These are phyloP conservation scores for Oryzias melastigma DNA, from an alignment of 2,113 vertebrate genomes.

Conservation along the genomic window DNA sequence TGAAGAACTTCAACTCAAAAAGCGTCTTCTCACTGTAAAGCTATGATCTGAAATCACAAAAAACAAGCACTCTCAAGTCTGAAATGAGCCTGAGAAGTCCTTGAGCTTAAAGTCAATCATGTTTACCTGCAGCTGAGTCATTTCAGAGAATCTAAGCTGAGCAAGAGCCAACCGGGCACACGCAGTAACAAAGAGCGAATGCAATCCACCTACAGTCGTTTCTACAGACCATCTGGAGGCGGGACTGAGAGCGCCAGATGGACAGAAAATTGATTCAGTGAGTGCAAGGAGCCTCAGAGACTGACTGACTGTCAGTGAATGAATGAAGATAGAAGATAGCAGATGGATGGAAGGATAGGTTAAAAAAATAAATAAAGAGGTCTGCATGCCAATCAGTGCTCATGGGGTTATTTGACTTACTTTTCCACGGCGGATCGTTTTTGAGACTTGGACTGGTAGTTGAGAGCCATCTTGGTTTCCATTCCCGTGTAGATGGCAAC, in stretches of 20 bases:
- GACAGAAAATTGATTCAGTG: slow-evolving; percentile 32
- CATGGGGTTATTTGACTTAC: slow-evolving; percentile 70
- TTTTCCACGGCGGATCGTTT: slow-evolving; percentile 99
- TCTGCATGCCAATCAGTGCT: not conserved
- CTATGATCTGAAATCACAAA: too few species aligned
- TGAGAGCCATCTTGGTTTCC: slow-evolving; percentile 99
- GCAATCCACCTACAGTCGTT: slow-evolving; percentile 40
- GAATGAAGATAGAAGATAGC: slow-evolving; percentile 18
- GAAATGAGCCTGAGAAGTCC: too few species aligned
- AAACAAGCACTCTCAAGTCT: too few species aligned
- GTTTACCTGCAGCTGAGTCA: slow-evolving; percentile 6
- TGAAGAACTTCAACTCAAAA: too few species aligned
- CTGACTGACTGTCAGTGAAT: slow-evolving; percentile 1
- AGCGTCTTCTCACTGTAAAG: too few species aligned
- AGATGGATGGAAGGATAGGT: slow-evolving; percentile 6
- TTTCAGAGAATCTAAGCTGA: slow-evolving; percentile 9
- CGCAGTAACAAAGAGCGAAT: slow-evolving; percentile 28
- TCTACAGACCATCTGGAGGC: slow-evolving; percentile 51
- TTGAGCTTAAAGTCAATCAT: not conserved
- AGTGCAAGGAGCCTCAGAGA: slow-evolving; percentile 4
- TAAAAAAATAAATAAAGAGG: not conserved
- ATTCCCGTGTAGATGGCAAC: slow-evolving; percentile 97
- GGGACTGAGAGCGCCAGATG: slow-evolving; percentile 28
- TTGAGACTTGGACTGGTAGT: slow-evolving; percentile 97
- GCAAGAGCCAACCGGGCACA: slow-evolving; percentile 12